Conservation (phyloP, 2,888 invertebrate species). For the Laspeyria flexula region DNA sequence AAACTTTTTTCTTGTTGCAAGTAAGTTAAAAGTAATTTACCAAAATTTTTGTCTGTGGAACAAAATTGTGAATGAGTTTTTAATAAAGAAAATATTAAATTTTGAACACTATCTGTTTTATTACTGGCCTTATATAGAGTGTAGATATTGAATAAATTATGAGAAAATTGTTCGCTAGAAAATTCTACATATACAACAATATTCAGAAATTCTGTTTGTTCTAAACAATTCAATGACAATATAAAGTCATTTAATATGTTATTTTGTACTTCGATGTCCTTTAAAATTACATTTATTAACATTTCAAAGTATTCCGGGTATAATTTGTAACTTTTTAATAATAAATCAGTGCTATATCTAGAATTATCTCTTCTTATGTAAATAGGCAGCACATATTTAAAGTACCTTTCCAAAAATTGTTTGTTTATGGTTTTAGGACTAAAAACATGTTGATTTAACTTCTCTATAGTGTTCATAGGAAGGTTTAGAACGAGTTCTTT, state of each 20-base stretch:
- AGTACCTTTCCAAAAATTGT: constrained; percentile 47
- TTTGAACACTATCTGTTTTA: constrained; percentile 55
- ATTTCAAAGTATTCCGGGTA: constrained; percentile 47
- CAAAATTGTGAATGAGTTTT: constrained; percentile 43
- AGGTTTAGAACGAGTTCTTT: constrained; percentile 51
- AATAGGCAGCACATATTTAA: constrained; percentile 49
- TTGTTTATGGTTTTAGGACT: constrained; percentile 27
- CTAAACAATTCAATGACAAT: constrained; percentile 36
- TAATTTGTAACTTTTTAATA: constrained; percentile 50
- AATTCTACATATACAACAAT: constrained; percentile 49
- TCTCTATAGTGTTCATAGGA: constrained; percentile 47
- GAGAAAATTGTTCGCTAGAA: constrained; percentile 48
- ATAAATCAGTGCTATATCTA: constrained; percentile 54
- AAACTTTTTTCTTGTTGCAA: constrained; percentile 56
- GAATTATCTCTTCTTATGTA: constrained; percentile 57
- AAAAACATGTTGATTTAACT: constrained; percentile 55
- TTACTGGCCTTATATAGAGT: constrained; percentile 59
- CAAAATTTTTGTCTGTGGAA: constrained; percentile 59
- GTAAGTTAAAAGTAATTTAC: constrained; percentile 58
- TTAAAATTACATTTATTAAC: constrained; percentile 51
- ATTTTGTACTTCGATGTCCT: constrained; percentile 51
- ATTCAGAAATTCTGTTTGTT: constrained; percentile 47
- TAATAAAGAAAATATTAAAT: constrained; percentile 50
- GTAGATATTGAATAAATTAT: constrained; percentile 60
- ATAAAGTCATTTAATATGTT: constrained; percentile 60